Percentiles rank a stretch among this genome's conserved stretches.
Conservation (phyloP, 1,140 invertebrate genomes). For the Branchinecta lindahli region DNA sequence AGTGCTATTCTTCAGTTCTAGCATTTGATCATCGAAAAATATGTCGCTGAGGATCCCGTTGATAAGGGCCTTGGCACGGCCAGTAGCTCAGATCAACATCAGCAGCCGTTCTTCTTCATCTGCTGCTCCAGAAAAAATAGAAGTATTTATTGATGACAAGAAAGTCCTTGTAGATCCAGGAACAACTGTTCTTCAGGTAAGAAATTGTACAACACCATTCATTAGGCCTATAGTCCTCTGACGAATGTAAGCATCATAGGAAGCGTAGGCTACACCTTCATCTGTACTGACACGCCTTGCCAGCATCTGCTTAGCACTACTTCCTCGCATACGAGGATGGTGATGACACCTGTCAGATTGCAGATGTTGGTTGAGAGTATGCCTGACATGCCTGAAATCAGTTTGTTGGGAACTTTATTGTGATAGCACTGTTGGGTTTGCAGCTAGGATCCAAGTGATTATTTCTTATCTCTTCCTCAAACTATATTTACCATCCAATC, state of each 20-base stretch:
- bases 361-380: no score
- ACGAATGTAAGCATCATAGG: not conserved
- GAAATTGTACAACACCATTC: not conserved
- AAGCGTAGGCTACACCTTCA: no score
- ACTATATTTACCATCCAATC: no score
- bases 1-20: not conserved
- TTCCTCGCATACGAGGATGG: no score
- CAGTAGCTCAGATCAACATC: slow-evolving; percentile 18
- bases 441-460: no score
- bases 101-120: slow-evolving; percentile 24
- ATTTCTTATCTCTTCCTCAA: no score
- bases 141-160: slow-evolving; percentile 97
- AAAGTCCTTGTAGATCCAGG: slow-evolving; percentile 84
- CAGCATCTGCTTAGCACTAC: not conserved
- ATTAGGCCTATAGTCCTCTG: not conserved
- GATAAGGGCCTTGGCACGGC: slow-evolving; percentile 31
- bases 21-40: not conserved
- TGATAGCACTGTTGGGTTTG: no score
- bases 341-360: no score
- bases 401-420: no score
- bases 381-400: no score
- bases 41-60: slow-evolving; percentile 38
- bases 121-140: slow-evolving; percentile 57
- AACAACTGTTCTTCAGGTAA: slow-evolving; percentile 89
- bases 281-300: not conserved